Base-by-base conservation (phyloP, 2,797 vertebrate species). In the Arvicola amphibius region DNA sequence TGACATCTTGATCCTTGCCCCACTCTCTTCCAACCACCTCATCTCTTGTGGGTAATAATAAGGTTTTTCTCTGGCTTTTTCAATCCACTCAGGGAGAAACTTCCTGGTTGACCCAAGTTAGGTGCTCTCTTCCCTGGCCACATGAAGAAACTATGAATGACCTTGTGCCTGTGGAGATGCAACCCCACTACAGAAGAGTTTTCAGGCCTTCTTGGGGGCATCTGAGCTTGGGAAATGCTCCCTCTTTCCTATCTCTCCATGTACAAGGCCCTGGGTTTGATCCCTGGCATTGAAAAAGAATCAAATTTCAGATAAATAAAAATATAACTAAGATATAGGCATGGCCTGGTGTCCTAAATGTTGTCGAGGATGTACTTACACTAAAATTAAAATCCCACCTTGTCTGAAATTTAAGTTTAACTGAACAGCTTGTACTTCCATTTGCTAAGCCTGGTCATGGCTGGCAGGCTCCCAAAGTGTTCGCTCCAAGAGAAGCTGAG, bases 301-400 rank as follows among this genome's bases (percentile, higher is more conserved):
- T 14, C 17, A 19, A 84, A 85, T 88, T 88, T 92, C n/a, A 91
- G 40, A 86, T 51, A 85, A 71, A 83, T 43, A 69, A 27, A 25
- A 32, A 48, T n/a, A 79, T 27, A 34, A n/a, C 32, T 34, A 88
- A 67, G 89, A 48, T 8, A 0, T 23, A 81, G 71, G 67, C 73
- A 92, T 71, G 46, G 37, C 59, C 59, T 19, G 6, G 84, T 71
- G 32, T 53, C 32, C 34, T 51, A 19, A 59, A 77, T 56, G 43
- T 9, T 67, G 32, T 51, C 53, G 0, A 32, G 73, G 67, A 81
- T 17, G 63, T 17, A 88, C 23, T 48, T 63, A 74, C 0, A 6
- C 56, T 92, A 86, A 92, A 59, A 89, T 84, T 46, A 77, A 29
- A 78, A 74, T 14, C 43, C 10, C 56, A 59, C 27, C n/a, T 1